Evolutionary conservation across 1,140 invertebrate genomes (phyloP), one percentile per base, ranked within the genome.

Genomic region (Limonius californicus): DNA sequence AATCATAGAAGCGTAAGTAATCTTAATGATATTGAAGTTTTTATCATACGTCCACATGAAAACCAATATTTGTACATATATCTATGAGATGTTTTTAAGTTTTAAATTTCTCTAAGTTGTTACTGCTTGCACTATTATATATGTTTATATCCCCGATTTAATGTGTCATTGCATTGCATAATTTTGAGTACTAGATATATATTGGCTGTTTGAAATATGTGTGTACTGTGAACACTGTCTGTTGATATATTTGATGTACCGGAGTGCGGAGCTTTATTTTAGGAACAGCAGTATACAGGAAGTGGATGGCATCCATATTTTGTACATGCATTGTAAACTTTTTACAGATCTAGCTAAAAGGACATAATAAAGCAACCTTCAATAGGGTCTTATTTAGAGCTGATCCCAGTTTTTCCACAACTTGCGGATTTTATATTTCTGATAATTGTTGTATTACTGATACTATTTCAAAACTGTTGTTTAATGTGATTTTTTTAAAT

Each of bases 181-280:
- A n/a, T n/a, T n/a, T n/a, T n/a, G n/a, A n/a, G n/a, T n/a, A n/a
- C n/a, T 39, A 39, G 8, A 11, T 39, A 12, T 50, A 14, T 12
- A 18, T 50, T 21, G 19, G 11, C 9, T 50, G 16, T 19, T 45
- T 19, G 4, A 18, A 39, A 39, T 39, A 39, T 39, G n/a, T 14
- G 35, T 39, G 35, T 39, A 39, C 35, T 39, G 35, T 39, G 35
- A 39, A 39, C 35, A 39, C 35, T 39, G 35, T 39, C 35, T 39
- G 35, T 39, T 39, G 35, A 39, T 39, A 39, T 39, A 39, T 39
- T 12, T 12, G 35, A 39, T 39, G 35, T 39, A 39, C 35, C n/a
- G 2, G 35, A 39, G 35, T 12, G 35, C n/a, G 2, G 2, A 39
- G 2, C n/a, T 12, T 14, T 14, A 39, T 39, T 39, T 39, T 39